Percentiles rank a stretch among this genome's conserved stretches.
Conservation (phyloP, 2,888 invertebrate genomes). For the Drosophila birchii region DNA sequence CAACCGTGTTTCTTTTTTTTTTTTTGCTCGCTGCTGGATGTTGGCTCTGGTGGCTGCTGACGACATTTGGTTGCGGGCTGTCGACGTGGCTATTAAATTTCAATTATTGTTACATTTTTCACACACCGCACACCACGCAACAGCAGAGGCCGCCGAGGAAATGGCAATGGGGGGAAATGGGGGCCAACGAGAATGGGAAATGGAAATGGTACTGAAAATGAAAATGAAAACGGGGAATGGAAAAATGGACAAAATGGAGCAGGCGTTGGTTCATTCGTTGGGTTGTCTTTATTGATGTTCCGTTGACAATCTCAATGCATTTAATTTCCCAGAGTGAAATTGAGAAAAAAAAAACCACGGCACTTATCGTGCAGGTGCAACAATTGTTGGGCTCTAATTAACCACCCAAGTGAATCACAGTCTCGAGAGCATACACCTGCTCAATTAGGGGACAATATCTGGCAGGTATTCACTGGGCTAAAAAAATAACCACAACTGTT, state of each 20-base stretch:
- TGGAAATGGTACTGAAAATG: slow-evolving; percentile 30
- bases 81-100: slow-evolving; percentile 78
- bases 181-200: slow-evolving; percentile 58
- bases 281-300: slow-evolving; percentile 55
- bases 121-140: slow-evolving; percentile 62
- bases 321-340: slow-evolving; percentile 10
- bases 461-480: slow-evolving; percentile 13
- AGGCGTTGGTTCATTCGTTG: slow-evolving; percentile 41
- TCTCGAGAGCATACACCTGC: slow-evolving; percentile 11
- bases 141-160: slow-evolving; percentile 40
- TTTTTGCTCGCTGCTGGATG: slow-evolving; percentile 36
- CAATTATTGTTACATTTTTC: slow-evolving; percentile 80
- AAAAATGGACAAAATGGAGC: slow-evolving; percentile 55
- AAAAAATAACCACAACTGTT: slow-evolving; percentile 24
- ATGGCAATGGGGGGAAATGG: slow-evolving; percentile 50
- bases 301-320: slow-evolving; percentile 33
- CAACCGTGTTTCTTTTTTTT: slow-evolving; percentile 33
- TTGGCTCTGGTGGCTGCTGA: slow-evolving; percentile 41
- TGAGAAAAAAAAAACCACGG: slow-evolving; percentile 5
- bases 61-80: slow-evolving; percentile 61
- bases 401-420: slow-evolving; percentile 19
- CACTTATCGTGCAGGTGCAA: slow-evolving; percentile 33
- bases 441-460: slow-evolving; percentile 32
- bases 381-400: slow-evolving; percentile 30
- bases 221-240: slow-evolving; percentile 57